Evolutionary conservation across 2,888 invertebrate genomes (phyloP), one percentile per base, ranked within the genome.

Genomic region (Pammene aurita): DNA sequence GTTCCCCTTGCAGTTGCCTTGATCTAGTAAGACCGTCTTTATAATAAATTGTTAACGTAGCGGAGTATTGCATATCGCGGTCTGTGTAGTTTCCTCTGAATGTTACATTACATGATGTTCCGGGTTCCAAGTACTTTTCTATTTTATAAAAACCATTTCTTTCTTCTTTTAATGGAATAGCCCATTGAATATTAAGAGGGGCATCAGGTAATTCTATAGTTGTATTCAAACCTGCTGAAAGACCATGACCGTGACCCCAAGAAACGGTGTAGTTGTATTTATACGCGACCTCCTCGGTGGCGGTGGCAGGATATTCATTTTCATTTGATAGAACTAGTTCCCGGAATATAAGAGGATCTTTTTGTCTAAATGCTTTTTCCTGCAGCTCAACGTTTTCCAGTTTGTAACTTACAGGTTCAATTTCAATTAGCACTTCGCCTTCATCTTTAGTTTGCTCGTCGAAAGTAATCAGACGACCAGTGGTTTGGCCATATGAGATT

Each of bases 71-170:
- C 0, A 95, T 94, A 75, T 97, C 96, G 65, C 95, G 93, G 71
- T 95, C 95, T 0, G 96, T 95, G 77, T 95, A 94, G 79, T 96
- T 95, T 2, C 96, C 97, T 63, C 92, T 93, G 16, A 97, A 93
- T 0, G 96, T 96, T 0, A 97, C 96, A 83, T 97, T 97, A 62
- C 96, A 95, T 2, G 95, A 96, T 0, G 97, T 97, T 38, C 96
- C 97, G 5, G 96, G 95, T 81, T 95, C 94, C 67, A 97, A 87
- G 78, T 93, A 94, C 71, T 95, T 93, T 80, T 95, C 94, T 16
- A 96, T 93, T 50, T 93, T 94, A 77, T 85, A 90, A 6, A 94
- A 84, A 72, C 94, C 94, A 6, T 95, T 94, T 73, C 90, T 93
- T 62, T 91, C 92, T 58, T 93, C 93, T 61, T 92, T 85, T 54